Conservation (phyloP, 2,113 vertebrate species). For the Promerops cafer region DNA sequence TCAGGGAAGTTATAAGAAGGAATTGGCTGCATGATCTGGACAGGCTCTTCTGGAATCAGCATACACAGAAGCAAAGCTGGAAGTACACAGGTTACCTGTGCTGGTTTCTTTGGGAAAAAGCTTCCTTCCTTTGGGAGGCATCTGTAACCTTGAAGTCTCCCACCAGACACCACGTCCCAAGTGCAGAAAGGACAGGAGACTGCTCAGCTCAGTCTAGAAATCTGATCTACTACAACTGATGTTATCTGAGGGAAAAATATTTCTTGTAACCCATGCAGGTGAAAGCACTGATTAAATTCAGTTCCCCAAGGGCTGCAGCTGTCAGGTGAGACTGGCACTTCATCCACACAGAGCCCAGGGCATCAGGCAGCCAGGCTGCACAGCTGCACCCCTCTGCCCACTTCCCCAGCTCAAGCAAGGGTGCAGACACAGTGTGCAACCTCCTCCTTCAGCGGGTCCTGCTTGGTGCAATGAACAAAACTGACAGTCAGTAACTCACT, state of each 20-base stretch:
- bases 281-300: background rate
- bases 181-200: background rate
- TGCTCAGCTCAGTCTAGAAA: background rate
- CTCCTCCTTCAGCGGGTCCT: background rate
- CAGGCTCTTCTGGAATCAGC: background rate
- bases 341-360: background rate
- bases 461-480: background rate
- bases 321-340: background rate
- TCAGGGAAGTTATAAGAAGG: background rate
- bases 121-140: background rate
- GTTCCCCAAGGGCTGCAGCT: background rate
- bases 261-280: background rate
- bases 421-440: background rate
- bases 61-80: background rate
- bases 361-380: background rate
- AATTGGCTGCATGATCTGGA: background rate
- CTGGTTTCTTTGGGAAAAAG: background rate
- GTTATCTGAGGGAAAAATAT: background rate
- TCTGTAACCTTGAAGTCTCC: background rate
- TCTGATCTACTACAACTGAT: background rate
- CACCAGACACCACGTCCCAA: background rate
- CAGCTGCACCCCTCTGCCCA: background rate
- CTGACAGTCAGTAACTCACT: background rate
- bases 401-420: background rate
- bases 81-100: background rate